These are phyloP conservation scores for Sylvilagus floridanus DNA, from an alignment of 2,797 vertebrate species.

Conservation along the genomic window DNA sequence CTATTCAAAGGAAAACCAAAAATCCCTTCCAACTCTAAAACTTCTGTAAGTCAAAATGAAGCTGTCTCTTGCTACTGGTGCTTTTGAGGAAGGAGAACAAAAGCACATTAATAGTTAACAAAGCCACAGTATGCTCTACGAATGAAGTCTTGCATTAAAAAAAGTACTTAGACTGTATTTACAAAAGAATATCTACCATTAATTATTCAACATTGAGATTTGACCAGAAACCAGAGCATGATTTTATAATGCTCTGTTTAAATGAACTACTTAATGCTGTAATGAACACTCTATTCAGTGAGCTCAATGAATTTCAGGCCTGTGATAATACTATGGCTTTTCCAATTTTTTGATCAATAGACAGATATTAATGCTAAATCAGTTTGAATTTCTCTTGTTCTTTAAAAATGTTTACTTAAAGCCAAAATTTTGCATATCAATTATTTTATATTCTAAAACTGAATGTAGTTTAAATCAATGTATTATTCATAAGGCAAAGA, in stretches of 20 bases:
- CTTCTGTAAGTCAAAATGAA: conserved; percentile 15
- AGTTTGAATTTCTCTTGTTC: conserved; percentile 74
- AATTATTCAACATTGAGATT: conserved; percentile 81
- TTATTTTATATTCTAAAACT: conserved; percentile 83
- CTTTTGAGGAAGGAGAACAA: conserved; percentile 44
- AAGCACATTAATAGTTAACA: conserved; percentile 77
- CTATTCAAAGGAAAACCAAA: conserved; percentile 51
- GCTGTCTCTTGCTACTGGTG: conserved; percentile 47
- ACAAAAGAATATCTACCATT: conserved; percentile 75
- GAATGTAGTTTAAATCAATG: conserved; percentile 85
- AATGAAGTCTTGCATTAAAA: conserved; percentile 74
- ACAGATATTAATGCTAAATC: conserved; percentile 80
- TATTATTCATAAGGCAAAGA: conserved; percentile 88
- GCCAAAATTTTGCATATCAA: conserved; percentile 85
- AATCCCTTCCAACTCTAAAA: neutral
- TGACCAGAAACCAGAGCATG: conserved; percentile 80
- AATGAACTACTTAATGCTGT: conserved; percentile 82
- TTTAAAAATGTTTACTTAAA: conserved; percentile 86
- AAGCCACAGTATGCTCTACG: conserved; percentile 45
- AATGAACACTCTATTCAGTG: conserved; percentile 68
- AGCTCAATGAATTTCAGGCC: conserved; percentile 71
- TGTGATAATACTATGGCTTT: conserved; percentile 73
- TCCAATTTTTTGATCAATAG: conserved; percentile 80
- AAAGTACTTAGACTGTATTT: conserved; percentile 71
- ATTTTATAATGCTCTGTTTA: conserved; percentile 79